Evolutionary conservation across 2,113 vertebrate species (phyloP), one percentile per base, ranked within the genome.

Genomic region (Petrocephalus microphthalmus): DNA sequence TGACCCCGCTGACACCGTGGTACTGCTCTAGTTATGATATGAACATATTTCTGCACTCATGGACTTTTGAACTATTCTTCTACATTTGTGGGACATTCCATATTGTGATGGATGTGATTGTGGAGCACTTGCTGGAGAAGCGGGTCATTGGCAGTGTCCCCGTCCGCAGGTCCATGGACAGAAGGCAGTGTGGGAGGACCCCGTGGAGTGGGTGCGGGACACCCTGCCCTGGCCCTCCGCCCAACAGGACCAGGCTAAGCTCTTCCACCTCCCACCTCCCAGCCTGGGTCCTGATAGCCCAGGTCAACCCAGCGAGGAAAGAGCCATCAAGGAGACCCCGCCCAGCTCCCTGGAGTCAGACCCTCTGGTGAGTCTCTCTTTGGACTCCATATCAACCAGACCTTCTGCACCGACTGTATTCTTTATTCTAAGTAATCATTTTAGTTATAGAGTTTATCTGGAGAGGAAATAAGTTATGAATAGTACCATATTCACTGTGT

Each of bases 141-240:
- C 7, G 2, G 7, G n/a, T 25, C 45, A 89, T 54, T 74, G 89
- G 49, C 87, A 7, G 22, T 33, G 56, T 87, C 54, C 29, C 49
- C 89, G 85, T 91, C 52, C 71, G 47, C 92, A 99, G 98, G 96
- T 97, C 71, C 98, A 99, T 0, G 98, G 98, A 37, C 98, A 98
- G 94, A 99, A 98, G 93, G 97, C 97, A 0, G 97, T 96, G 15
- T 99, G 98, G 98, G 98, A 99, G 92, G 98, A 99, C 91, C 98
- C 98, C 0, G 98, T 99, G 88, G 98, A 99, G 93, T 99, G 98
- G 98, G 98, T 99, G 91, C 94, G 98, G 92, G 98, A 97, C 90
- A 98, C 97, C 13, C 95, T 99, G 54, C 98, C 98, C 88, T 99
- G 98, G 98, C 98, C 97, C 0, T 97, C 97, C 54, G 98, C 98